Conservation (phyloP, 2,113 vertebrate genomes). For the Piaya cayana region DNA sequence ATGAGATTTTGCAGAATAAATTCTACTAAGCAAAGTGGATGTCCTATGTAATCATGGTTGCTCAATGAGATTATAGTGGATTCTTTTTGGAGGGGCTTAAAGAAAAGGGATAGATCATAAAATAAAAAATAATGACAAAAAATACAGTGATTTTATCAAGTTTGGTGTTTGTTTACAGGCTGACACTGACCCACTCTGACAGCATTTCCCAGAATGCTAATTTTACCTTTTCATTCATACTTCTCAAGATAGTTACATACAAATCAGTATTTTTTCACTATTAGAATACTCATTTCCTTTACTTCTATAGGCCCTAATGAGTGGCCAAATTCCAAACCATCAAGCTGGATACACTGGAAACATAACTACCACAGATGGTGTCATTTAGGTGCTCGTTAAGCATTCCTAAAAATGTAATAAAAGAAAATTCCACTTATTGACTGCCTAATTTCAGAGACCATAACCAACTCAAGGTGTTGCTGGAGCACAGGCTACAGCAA, state of each 20-base stretch:
- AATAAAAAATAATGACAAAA: not conserved
- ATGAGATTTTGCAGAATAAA: not conserved
- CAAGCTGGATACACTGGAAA: not conserved
- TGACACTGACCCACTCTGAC: not conserved
- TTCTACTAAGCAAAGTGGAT: not conserved
- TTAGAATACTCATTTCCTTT: not conserved
- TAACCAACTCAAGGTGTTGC: slow-evolving; percentile 56
- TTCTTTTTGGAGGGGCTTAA: not conserved
- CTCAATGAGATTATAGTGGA: not conserved
- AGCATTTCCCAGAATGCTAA: not conserved
- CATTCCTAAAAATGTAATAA: not conserved
- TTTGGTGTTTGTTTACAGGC: not conserved
- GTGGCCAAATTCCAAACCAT: not conserved
- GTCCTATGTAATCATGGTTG: accelerated
- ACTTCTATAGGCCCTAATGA: not conserved
- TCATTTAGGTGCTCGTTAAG: not conserved
- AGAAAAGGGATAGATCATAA: not conserved
- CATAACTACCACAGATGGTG: not conserved
- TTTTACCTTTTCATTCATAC: not conserved
- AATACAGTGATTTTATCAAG: not conserved
- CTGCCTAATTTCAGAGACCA: not conserved
- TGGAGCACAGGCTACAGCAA: not conserved
- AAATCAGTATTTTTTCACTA: not conserved
- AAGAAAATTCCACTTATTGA: slow-evolving; percentile 5
- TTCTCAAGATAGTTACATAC: accelerated